Evolutionary conservation across 2,797 vertebrate species (phyloP).

Genomic region (Propithecus perrieri): DNA sequence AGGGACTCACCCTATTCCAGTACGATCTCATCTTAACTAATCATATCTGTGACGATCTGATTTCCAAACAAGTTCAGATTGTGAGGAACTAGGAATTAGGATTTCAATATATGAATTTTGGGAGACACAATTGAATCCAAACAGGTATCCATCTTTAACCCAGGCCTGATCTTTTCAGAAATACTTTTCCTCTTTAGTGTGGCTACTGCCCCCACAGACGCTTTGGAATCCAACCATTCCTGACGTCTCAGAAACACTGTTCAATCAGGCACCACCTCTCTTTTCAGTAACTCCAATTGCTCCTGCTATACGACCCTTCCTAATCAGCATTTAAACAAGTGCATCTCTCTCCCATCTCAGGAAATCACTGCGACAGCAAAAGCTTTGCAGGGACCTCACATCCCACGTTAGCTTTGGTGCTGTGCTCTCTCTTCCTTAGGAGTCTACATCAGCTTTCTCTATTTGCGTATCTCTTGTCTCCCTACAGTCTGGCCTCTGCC

Average conservation of each 20-base stretch:
- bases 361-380: not conserved
- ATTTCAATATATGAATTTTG: not conserved
- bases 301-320: not conserved
- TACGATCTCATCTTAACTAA: not conserved
- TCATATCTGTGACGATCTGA: not conserved
- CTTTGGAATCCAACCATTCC: not conserved
- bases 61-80: not conserved
- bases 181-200: not conserved
- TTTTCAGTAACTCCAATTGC: not conserved
- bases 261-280: not conserved
- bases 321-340: not conserved
- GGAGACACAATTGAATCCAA: not conserved
- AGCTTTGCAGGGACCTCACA: not conserved
- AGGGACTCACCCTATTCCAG: not conserved
- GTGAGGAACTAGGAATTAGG: not conserved
- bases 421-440: fast-evolving
- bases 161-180: not conserved
- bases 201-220: too few relatives aligned
- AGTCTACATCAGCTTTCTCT: fast-evolving
- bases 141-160: not conserved
- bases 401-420: not conserved
- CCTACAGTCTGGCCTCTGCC: fast-evolving
- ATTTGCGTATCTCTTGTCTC: not conserved
- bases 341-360: not conserved
- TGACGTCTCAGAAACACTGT: not conserved